Percentiles rank a stretch among this genome's conserved stretches.
Conservation (phyloP, 2,797 vertebrate genomes). For the Anabas testudineus region DNA sequence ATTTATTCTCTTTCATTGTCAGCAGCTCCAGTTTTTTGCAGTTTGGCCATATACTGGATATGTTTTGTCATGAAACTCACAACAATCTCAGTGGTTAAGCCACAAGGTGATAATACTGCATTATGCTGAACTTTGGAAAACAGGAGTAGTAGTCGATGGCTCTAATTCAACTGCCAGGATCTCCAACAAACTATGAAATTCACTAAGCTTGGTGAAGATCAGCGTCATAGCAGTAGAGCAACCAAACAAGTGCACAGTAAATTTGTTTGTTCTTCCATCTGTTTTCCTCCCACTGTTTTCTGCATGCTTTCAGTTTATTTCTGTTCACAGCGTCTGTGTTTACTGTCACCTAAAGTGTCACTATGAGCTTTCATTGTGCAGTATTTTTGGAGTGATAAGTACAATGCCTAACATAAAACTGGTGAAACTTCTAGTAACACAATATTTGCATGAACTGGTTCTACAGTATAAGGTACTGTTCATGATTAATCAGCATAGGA, state of each 20-base stretch:
- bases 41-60: background rate
- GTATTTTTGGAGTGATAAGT: constrained; percentile 33
- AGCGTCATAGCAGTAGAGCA: constrained; percentile 13
- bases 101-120: constrained; percentile 24
- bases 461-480: constrained; percentile 7
- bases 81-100: constrained; percentile 31
- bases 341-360: constrained; percentile 40
- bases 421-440: constrained; percentile 56
- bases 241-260: constrained; percentile 13
- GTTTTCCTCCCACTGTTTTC: constrained; percentile 16
- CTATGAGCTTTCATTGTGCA: constrained; percentile 24
- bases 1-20: constrained; percentile 11
- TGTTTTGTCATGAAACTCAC: constrained; percentile 14
- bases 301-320: constrained; percentile 20
- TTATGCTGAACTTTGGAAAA: constrained; percentile 40
- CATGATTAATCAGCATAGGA: constrained; percentile 31
- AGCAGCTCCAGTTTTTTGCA: background rate
- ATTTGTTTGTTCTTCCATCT: constrained; percentile 23
- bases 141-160: constrained; percentile 22
- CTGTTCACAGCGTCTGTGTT: constrained; percentile 35
- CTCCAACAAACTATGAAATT: constrained; percentile 19
- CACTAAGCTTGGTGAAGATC: constrained; percentile 16
- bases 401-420: constrained; percentile 19
- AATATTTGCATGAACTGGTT: constrained; percentile 19
- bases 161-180: constrained; percentile 42